phyloP scores from a whole-genome alignment of 2,797 vertebrate species.

The Melanotaenia trifasciata region DNA sequence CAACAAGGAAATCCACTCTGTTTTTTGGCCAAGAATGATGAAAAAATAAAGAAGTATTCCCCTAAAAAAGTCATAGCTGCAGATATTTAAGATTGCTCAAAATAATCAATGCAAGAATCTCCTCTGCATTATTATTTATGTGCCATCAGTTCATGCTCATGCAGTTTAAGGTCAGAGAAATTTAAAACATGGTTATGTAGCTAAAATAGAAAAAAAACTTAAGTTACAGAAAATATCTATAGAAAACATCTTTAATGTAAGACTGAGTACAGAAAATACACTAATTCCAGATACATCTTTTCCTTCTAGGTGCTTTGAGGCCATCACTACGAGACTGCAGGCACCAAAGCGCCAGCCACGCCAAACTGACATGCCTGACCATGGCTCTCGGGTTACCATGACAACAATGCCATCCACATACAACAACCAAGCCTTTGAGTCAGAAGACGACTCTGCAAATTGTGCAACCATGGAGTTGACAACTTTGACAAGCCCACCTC shows the following conservation, averaged over 20 bases:
- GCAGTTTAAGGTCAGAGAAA: neutral
- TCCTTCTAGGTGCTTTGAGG: conserved; percentile 55
- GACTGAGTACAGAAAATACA: neutral
- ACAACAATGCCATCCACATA: neutral
- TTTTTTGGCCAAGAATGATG: too few species aligned
- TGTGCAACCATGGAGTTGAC: neutral
- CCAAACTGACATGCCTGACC: neutral
- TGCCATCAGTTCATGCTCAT: neutral
- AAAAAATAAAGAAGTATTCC: too few species aligned
- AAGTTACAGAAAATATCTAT: too few species aligned
- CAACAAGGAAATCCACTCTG: too few species aligned
- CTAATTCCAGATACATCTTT: neutral
- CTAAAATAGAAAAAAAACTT: neutral
- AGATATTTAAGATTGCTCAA: too few species aligned
- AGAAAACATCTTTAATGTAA: neutral
- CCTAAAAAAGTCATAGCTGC: too few species aligned
- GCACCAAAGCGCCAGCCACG: neutral
- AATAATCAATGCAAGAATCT: too few species aligned
- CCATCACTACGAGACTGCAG: neutral
- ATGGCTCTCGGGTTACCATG: conserved; percentile 18
- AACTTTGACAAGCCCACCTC: neutral
- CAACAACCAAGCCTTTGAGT: conserved; percentile 18
- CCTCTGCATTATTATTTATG: too few species aligned
- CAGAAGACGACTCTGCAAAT: neutral
- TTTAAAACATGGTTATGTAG: neutral